A percentile compares a stretch with the other conserved stretches of the same genome.
Conservation (phyloP, 2,888 invertebrate genomes). For the Polydesmus complanatus region DNA sequence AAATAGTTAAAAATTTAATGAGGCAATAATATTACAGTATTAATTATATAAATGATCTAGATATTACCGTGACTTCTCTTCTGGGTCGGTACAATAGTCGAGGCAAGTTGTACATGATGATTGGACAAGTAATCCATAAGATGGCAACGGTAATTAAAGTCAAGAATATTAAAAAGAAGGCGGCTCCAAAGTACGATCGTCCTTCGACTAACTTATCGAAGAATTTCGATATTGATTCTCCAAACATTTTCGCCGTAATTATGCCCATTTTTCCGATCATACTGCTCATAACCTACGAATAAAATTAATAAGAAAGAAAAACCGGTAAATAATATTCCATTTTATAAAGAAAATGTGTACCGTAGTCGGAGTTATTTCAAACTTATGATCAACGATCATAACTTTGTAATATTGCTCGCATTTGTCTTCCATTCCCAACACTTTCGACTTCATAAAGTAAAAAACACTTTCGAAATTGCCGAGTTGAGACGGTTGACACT, state of each 20-base stretch:
- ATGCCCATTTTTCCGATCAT: neutral
- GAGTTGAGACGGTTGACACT: constrained; percentile 4
- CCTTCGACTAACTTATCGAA: neutral
- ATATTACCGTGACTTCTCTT: neutral
- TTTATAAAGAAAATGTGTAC: neutral
- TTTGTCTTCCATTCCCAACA: constrained; percentile 3
- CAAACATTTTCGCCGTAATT: neutral
- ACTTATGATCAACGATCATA: constrained; percentile 4
- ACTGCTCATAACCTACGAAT: neutral
- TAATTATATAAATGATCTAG: neutral
- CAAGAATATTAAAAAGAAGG: neutral
- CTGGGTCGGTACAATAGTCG: neutral
- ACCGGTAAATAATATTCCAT: neutral
- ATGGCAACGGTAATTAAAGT: neutral
- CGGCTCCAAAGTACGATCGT: neutral
- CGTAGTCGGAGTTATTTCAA: neutral
- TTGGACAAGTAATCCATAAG: neutral
- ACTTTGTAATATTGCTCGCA: constrained; percentile 5
- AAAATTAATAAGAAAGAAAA: neutral
- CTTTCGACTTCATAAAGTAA: constrained; percentile 1
- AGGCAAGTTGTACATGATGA: neutral
- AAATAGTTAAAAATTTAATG: no score
- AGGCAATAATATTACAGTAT: no score
- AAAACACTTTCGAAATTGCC: neutral
- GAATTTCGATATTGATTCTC: neutral